Evolutionary conservation across 2,797 vertebrate species (phyloP), one percentile per base, ranked within the genome.

Genomic region (Vespertilio murinus): DNA sequence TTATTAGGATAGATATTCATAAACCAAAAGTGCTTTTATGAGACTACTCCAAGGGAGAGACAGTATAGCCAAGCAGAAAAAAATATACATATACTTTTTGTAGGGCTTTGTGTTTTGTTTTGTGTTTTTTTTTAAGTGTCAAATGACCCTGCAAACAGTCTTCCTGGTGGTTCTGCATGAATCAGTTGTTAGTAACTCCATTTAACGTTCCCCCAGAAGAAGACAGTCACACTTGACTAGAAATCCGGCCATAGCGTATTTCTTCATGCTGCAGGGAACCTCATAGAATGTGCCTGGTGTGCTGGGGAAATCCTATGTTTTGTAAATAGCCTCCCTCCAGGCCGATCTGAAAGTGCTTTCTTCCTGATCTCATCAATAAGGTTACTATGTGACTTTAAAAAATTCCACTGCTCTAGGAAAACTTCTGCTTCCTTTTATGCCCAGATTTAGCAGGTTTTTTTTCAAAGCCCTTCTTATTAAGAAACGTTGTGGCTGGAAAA

Each of bases 381-480:
- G 96, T 97, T 98, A 98, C 98, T 98, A 98, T 98, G 98, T 96
- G 95, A 98, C 97, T 98, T 97, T 97, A 98, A 98, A 98, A 98
- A 98, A 98, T 98, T 98, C 98, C 98, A 98, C 98, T 97, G 96
- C 98, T 97, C 95, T 97, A 97, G 97, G 98, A 98, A 98, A 98
- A 98, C 97, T 97, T 98, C 97, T 98, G 98, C 98, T 98, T 98
- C 98, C 98, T 98, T 98, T 98, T 98, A 98, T 98, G 97, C 97
- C 97, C 98, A 97, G 97, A 98, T 98, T 98, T 98, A 98, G 97
- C 96, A 98, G 97, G 97, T 97, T 97, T 98, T 97, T 98, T 42
- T 98, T 98, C 97, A 98, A 98, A 98, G 97, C 97, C 96, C 98
- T 98, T 98, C 98, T 98, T 98, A 98, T 98, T 98, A 97, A 98